Evolutionary conservation across 2,113 vertebrate genomes (phyloP), one percentile per base, ranked within the genome.

Genomic region (Nannobrachium achirus): DNA sequence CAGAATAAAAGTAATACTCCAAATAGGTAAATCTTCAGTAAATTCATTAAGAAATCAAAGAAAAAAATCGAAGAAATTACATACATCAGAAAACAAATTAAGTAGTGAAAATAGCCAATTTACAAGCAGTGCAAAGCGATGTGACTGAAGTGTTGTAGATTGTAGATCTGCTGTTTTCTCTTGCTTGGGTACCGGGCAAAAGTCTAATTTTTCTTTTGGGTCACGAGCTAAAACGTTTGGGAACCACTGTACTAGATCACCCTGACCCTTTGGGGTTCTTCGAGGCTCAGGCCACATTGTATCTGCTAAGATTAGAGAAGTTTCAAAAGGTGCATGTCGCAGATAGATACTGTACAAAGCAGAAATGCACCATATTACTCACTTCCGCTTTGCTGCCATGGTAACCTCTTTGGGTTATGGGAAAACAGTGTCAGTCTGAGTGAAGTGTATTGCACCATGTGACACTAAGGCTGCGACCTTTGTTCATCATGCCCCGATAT

Each of bases 371-470:
- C 60, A 49, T 50, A 15, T 63, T 46, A 57, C 66, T 82, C 80
- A 82, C 86, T 87, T 88, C 81, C 86, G 74, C 78, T 57, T 53
- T 0, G 39, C 20, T 75, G 8, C 85, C 78, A 71, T 86, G 85
- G 86, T 3, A 76, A 86, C 79, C 0, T 48, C 25, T 59, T 13
- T 7, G 57, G 63, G 53, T 38, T 33, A 38, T 65, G 71, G 14
- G 61, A 75, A 83, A 80, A 82, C 73, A 79, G 51, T 18, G 78
- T 69, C 86, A 88, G 84, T 81, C 75, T 67, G 69, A 56, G 80
- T 66, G 81, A 77, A 62, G 66, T 49, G 40, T 48, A 40, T 49
- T 7, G 25, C 4, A 1, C 59, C 61, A 55, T 76, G 78, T 80
- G 71, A 85, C 79, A 66, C 51, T 52, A 80, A 71, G 71, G 57